Percentiles rank a stretch among this genome's conserved stretches.
These are phyloP conservation scores for Andricus quercusramuli DNA, from an alignment of 2,888 invertebrate species.

Conservation along the genomic window DNA sequence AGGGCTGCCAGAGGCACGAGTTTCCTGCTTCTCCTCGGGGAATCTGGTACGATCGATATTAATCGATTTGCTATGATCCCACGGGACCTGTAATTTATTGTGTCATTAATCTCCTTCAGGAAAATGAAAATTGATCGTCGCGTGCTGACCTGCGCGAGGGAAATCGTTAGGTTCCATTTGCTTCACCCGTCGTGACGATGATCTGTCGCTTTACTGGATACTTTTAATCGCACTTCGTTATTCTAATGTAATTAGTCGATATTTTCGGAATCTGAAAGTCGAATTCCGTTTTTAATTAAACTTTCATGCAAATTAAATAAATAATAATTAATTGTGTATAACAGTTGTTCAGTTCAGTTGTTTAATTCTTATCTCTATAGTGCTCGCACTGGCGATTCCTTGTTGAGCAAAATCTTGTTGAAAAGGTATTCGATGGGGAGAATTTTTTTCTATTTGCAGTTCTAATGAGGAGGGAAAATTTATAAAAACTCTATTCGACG, in stretches of 20 bases:
- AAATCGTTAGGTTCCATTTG: slow-evolving; percentile 19
- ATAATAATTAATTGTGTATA: neutral
- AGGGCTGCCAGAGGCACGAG: slow-evolving; percentile 24
- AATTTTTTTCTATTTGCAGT: no score
- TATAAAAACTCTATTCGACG: no score
- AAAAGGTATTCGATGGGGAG: no score
- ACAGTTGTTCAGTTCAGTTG: no score
- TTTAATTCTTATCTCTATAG: no score
- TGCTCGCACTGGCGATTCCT: no score
- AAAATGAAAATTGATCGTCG: slow-evolving; percentile 28
- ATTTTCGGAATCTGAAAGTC: neutral
- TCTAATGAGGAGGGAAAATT: no score
- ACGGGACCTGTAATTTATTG: slow-evolving; percentile 42
- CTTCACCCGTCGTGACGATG: neutral
- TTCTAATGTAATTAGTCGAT: neutral
- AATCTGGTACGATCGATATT: slow-evolving; percentile 38
- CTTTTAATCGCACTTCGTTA: neutral
- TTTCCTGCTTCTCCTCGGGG: slow-evolving; percentile 13
- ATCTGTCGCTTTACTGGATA: neutral
- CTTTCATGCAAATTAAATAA: neutral
- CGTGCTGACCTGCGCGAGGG: slow-evolving; percentile 10
- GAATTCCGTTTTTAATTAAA: neutral
- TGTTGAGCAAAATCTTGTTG: no score
- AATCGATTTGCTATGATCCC: slow-evolving; percentile 43
- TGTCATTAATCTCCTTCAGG: slow-evolving; percentile 26